Percentiles rank a stretch among this genome's conserved stretches.
Conservation (phyloP, 2,113 vertebrate genomes). For the Gnathonemus echidnorhynchus region DNA sequence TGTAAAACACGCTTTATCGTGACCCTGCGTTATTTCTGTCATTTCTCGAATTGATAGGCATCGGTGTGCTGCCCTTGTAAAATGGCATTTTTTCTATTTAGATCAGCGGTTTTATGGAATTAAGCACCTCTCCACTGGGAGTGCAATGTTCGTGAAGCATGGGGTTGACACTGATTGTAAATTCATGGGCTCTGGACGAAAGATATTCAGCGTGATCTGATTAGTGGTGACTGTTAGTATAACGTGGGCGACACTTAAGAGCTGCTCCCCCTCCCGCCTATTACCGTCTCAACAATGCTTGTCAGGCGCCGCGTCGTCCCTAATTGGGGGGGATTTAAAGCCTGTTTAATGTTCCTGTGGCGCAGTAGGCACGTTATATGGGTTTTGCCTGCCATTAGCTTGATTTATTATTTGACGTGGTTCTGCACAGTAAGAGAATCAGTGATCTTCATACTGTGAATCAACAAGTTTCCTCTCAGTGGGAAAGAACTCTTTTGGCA, state of each 20-base stretch:
- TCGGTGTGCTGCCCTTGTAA: background rate
- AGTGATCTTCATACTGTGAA: background rate
- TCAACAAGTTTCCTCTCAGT: background rate
- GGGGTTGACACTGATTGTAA: constrained; percentile 54
- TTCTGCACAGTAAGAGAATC: constrained; percentile 15
- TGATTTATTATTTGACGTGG: background rate
- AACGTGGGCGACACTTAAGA: constrained; percentile 42
- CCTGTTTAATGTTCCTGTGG: background rate
- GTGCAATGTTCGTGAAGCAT: constrained; percentile 45
- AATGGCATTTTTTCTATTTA: background rate
- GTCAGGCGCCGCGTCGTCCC: constrained; percentile 23
- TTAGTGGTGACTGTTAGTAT: constrained; percentile 53
- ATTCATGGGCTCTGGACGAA: constrained; percentile 49
- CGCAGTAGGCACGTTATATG: background rate
- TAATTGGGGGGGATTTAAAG: constrained; percentile 25
- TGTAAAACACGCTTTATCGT: background rate
- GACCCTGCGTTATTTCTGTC: background rate
- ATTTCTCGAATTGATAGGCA: background rate
- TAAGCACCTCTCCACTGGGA: constrained; percentile 38
- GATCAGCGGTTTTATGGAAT: constrained; percentile 1
- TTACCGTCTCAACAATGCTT: constrained; percentile 34
- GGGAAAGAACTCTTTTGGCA: background rate
- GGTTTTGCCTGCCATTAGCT: background rate
- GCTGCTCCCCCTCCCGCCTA: constrained; percentile 38
- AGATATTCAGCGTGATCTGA: constrained; percentile 52